Base-by-base conservation (phyloP, 1,140 invertebrate species). In the Tribolium madens region DNA sequence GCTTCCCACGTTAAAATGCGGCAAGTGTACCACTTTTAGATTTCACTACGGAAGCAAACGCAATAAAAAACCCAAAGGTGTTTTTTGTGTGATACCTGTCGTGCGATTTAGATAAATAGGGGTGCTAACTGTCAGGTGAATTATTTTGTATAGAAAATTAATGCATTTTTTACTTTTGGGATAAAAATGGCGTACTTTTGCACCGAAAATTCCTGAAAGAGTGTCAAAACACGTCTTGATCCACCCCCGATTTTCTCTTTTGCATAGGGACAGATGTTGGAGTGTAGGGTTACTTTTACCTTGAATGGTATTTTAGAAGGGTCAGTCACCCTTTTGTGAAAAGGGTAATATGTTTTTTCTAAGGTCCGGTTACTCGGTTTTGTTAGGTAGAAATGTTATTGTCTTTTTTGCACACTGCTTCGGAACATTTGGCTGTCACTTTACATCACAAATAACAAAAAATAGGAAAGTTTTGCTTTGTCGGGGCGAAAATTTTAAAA, bases 41-140 rank as follows among this genome's bases (percentile, higher is more conserved):
- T 72, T 72, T 50, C 70, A 72, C 13, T 50, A 7, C 15, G 21
- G 57, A n/a, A 21, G 15, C 26, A 15, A 9, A 12, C 21, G 1
- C 18, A n/a, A 33, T 31, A 71, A 71, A 76, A 76, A 76, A 76
- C 7, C 4, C 18, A 15, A 53, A 21, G 33, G 33, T 36, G 64
- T 76, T 71, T 76, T 76, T 76, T 76, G 47, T 76, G 68, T 57
- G 52, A 71, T 76, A 76, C 75, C 75, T 76, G 75, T 76, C 48
- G 57, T 72, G 70, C 12, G 68, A 70, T 74, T 57, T 60, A 74
- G 72, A 74, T 74, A 70, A 57, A 73, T 73, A 60, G 36, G 26
- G 57, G 26, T 52, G 50, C 46, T 13, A 68, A 50, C 10, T 47
- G 71, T 73, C 76, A 73, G 76, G 70, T 73, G 69, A 53, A 60